These are phyloP conservation scores for Upupa epops DNA, from an alignment of 2,113 vertebrate species.

Conservation along the genomic window DNA sequence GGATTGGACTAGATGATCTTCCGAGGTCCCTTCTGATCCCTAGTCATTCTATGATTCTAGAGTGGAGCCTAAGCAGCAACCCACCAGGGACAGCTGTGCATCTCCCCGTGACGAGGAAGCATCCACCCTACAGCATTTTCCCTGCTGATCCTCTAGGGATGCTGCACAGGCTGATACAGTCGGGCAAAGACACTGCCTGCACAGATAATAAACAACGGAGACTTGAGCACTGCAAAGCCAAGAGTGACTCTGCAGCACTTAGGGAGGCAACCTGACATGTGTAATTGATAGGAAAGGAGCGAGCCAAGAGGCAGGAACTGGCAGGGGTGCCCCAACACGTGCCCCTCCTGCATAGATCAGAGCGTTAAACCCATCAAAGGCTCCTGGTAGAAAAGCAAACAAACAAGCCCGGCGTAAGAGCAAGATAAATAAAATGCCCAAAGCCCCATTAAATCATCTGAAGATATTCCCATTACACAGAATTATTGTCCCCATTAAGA, in stretches of 20 bases:
- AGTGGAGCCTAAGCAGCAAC: neutral
- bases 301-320: neutral
- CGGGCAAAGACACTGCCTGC: neutral
- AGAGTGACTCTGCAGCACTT: neutral
- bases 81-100: rapidly evolving
- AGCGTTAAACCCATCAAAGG: constrained; percentile 5
- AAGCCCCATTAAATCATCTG: constrained; percentile 57
- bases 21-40: no score
- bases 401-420: constrained; percentile 21
- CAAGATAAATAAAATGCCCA: constrained; percentile 27
- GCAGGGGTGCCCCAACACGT: neutral
- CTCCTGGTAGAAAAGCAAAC: constrained; percentile 42
- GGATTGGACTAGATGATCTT: no score
- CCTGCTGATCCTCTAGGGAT: neutral
- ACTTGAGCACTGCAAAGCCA: neutral
- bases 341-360: neutral
- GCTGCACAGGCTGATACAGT: neutral
- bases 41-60: no score
- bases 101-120: rapidly evolving
- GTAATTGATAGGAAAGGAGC: constrained; percentile 4
- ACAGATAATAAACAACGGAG: neutral
- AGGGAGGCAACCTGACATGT: neutral
- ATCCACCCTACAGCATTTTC: neutral
- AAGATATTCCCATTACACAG: constrained; percentile 61
- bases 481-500: constrained; percentile 63